Percentiles rank a stretch among this genome's conserved stretches.
These are phyloP conservation scores for Pogonognathellus flavescens DNA, from an alignment of 1,140 invertebrate species.

Conservation along the genomic window DNA sequence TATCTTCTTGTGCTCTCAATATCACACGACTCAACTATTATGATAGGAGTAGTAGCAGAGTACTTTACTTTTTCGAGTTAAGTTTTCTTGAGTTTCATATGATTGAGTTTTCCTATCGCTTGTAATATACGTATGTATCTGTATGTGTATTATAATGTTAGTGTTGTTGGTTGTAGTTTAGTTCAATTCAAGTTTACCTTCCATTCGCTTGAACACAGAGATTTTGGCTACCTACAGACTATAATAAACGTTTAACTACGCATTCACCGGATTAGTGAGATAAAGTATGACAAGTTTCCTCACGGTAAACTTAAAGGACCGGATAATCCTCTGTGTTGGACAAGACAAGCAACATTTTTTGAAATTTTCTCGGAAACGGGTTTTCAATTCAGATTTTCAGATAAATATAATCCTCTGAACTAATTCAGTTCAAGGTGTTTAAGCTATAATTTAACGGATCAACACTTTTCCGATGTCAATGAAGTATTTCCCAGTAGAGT, in stretches of 20 bases:
- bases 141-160: neutral
- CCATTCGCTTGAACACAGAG: neutral
- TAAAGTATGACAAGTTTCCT: conserved; percentile 52
- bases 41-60: neutral
- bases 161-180: too few species aligned
- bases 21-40: neutral
- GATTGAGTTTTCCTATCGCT: neutral
- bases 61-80: neutral
- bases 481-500: conserved; percentile 27
- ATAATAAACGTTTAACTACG: conserved; percentile 39
- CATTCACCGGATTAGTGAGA: conserved; percentile 39
- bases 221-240: conserved; percentile 23
- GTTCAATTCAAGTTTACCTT: conserved; percentile 34
- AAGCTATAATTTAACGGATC: conserved; percentile 65
- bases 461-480: conserved; percentile 47
- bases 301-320: conserved; percentile 33
- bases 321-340: conserved; percentile 53
- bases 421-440: conserved; percentile 62
- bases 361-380: conserved; percentile 52
- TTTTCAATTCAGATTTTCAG: conserved; percentile 31
- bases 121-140: neutral
- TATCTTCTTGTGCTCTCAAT: conserved; percentile 2
- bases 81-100: conserved; percentile 1
- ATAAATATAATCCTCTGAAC: conserved; percentile 62
- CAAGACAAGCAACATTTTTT: conserved; percentile 48